These are phyloP conservation scores for Zaprionus ornatus DNA, from an alignment of 1,140 invertebrate genomes.

Conservation along the genomic window DNA sequence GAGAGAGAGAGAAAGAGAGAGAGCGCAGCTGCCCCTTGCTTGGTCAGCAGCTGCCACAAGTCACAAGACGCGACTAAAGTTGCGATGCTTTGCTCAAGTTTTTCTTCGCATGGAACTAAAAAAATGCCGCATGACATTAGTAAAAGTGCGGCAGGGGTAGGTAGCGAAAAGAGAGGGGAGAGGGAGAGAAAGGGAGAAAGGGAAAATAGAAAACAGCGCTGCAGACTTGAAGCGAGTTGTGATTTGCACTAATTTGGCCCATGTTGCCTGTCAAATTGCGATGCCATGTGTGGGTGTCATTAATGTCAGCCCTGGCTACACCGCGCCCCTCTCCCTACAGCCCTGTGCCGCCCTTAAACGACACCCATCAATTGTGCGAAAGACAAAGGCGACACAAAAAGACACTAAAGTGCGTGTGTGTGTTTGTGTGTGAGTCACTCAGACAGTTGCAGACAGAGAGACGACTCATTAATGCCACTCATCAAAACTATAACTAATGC, in stretches of 20 bases:
- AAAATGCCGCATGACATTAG: constrained; percentile 33
- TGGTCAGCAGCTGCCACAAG: constrained; percentile 66
- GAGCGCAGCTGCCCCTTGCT: not conserved
- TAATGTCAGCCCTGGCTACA: constrained; percentile 60
- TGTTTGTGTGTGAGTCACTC: constrained; percentile 10
- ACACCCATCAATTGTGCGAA: not conserved
- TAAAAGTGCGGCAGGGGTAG: not conserved
- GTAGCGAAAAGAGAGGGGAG: not conserved
- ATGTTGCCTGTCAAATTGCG: constrained; percentile 78
- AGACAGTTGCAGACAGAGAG: constrained; percentile 68
- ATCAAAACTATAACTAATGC: constrained; percentile 82
- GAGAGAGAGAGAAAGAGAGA: not conserved
- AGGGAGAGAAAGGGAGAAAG: not conserved
- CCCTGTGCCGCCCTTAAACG: too few relatives aligned
- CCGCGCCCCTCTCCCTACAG: not conserved
- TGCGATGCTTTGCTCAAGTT: constrained; percentile 1
- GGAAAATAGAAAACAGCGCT: not conserved
- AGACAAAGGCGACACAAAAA: constrained; percentile 46
- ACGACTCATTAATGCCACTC: constrained; percentile 81
- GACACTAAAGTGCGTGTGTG: constrained; percentile 35
- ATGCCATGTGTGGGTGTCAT: constrained; percentile 80
- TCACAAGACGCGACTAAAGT: constrained; percentile 47
- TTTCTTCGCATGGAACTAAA: constrained; percentile 13
- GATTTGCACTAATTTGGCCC: constrained; percentile 76
- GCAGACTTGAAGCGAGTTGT: constrained; percentile 43